Evolutionary conservation across 2,888 invertebrate species (phyloP), one percentile per base, ranked within the genome.

Genomic region (Trichacis sp.): DNA sequence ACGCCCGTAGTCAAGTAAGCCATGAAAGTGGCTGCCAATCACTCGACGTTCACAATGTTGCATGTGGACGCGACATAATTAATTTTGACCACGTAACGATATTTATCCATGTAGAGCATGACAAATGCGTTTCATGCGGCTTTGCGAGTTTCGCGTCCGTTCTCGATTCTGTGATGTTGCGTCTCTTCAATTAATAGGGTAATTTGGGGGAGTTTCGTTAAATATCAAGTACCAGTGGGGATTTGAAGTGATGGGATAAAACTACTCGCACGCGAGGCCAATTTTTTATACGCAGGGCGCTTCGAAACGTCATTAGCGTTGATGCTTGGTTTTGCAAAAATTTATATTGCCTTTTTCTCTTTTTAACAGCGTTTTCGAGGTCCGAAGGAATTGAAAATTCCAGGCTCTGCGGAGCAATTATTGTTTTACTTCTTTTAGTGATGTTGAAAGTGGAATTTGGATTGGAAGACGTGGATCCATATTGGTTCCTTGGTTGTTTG

Each of bases 201-300:
- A 53, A 52, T 62, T 57, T 50, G n/a, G 50, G 19, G 33, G 33
- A 61, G 64, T 71, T 57, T 71, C 78, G 75, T 78, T 70, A 74
- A 77, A 77, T 77, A 77, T 78, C 76, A 76, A 77, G 65, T 70
- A 69, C 68, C 72, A 72, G 69, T 72, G 66, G 75, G 76, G 77
- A 77, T 78, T 79, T 77, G 76, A 74, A 77, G 69, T 76, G 76
- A 78, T 78, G 45, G 42, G 15, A 19, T 19, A 47, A 14, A 40
- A 17, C 17, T 20, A 45, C 46, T 40, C 40, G 14, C 57, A 64
- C 64, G 59, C 54, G 51, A 64, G 43, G 47, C 29, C 17, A n/a
- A 17, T 42, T 62, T 56, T 56, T 52, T 17, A 15, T 9, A 19
- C 24, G 45, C 24, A 4, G n/a, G n/a, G n/a, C n/a, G n/a, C 38